These are phyloP conservation scores for Notothenia coriiceps DNA, from an alignment of 2,113 vertebrate species.

Conservation along the genomic window DNA sequence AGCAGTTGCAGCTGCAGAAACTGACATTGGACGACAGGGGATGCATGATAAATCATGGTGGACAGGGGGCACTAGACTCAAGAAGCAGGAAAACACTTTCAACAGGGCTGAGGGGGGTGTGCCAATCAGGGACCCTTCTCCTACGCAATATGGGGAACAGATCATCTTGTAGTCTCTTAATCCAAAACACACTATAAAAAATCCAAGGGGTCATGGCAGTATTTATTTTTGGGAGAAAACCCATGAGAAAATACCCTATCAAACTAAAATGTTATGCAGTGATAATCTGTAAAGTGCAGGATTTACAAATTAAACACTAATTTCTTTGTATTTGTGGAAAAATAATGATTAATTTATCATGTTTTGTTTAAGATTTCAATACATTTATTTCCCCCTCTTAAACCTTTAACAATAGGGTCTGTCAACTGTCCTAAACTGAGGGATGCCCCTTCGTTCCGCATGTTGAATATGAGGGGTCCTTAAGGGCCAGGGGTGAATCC, in stretches of 20 bases:
- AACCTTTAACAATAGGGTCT: constrained; percentile 2
- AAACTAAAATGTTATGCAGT: neutral
- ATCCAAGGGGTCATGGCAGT: too few relatives aligned
- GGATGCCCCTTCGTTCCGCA: constrained; percentile 51
- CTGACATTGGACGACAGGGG: constrained; percentile 80
- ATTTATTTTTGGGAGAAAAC: neutral
- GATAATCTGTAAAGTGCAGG: neutral
- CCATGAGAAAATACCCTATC: neutral
- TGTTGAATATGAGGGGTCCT: constrained; percentile 66
- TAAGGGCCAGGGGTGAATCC: constrained; percentile 76
- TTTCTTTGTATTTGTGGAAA: neutral
- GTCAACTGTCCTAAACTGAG: constrained; percentile 47
- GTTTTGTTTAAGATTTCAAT: neutral
- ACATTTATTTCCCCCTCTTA: neutral
- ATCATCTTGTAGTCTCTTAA: neutral
- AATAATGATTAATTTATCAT: too few relatives aligned
- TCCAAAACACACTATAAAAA: neutral
- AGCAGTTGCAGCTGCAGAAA: constrained; percentile 82
- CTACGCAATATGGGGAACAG: constrained; percentile 21
- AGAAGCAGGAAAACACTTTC: constrained; percentile 70
- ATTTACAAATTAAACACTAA: neutral
- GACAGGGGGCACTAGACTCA: constrained; percentile 78
- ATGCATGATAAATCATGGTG: constrained; percentile 84
- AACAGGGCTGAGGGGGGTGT: constrained; percentile 35
- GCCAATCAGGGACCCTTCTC: constrained; percentile 27